phyloP scores from a whole-genome alignment of 2,797 vertebrate species.

The Sebastes jordani region DNA sequence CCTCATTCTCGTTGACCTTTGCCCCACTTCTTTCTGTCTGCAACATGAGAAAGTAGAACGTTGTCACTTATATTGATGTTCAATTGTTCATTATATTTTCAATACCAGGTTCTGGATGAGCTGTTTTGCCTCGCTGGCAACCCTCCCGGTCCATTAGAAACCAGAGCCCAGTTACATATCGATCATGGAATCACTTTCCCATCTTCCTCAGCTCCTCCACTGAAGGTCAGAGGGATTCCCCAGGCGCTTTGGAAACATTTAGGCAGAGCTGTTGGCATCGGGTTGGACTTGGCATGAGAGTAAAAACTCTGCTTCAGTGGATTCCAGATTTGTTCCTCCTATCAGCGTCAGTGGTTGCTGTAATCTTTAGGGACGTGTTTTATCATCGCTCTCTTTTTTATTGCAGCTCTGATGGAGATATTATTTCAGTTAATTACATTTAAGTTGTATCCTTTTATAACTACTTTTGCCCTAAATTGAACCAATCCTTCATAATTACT shows the following conservation, averaged over 20 bases:
- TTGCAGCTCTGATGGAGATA: neutral
- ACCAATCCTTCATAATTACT: neutral
- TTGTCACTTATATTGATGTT: neutral
- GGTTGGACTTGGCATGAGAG: neutral
- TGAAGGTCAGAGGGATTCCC: constrained; percentile 29
- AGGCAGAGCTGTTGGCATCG: neutral
- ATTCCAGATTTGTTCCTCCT: neutral
- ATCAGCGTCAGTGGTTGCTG: neutral
- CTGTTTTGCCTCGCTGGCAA: neutral
- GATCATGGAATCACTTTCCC: constrained; percentile 17
- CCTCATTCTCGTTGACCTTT: neutral
- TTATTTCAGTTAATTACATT: neutral
- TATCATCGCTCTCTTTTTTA: neutral
- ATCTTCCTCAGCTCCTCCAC: neutral
- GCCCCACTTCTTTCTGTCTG: neutral
- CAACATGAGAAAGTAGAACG: neutral
- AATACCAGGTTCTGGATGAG: neutral
- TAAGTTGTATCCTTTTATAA: neutral
- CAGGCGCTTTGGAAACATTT: neutral
- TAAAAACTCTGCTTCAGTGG: neutral
- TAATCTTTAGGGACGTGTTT: neutral
- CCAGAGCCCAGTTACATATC: neutral
- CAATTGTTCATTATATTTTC: neutral
- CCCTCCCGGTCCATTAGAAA: constrained; percentile 27
- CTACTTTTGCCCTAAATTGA: neutral